Evolutionary conservation across 2,888 invertebrate species (phyloP).

Genomic region (Leucozona laternaria): DNA sequence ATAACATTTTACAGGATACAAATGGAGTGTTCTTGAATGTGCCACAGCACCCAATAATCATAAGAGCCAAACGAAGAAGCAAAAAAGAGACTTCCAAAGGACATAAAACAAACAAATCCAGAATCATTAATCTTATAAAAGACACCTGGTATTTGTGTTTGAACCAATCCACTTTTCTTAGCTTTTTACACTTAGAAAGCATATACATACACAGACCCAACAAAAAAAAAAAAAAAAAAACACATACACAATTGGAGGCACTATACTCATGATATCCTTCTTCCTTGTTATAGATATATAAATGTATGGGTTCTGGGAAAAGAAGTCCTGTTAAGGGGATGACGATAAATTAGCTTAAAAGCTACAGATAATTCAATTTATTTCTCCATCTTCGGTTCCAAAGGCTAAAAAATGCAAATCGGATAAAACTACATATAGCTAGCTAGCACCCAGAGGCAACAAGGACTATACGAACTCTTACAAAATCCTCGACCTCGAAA

Average conservation of each 20-base stretch:
- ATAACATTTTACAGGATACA: conserved; percentile 49
- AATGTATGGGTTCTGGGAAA: conserved; percentile 2
- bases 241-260: background rate
- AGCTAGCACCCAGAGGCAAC: conserved; percentile 6
- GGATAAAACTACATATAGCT: conserved; percentile 47
- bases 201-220: background rate
- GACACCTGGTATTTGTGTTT: conserved; percentile 67
- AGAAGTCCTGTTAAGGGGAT: conserved; percentile 43
- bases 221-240: too few species aligned
- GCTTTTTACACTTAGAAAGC: conserved; percentile 5
- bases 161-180: conserved; percentile 61
- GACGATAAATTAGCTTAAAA: conserved; percentile 73
- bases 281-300: background rate
- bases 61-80: conserved; percentile 7
- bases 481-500: conserved; percentile 41
- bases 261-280: conserved; percentile 7
- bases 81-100: conserved; percentile 29
- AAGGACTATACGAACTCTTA: conserved; percentile 22
- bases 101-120: conserved; percentile 69
- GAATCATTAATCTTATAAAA: conserved; percentile 71
- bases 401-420: conserved; percentile 45
- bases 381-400: conserved; percentile 43
- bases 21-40: conserved; percentile 48
- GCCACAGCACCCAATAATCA: conserved; percentile 41
- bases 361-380: conserved; percentile 75